Evolutionary conservation across 2,113 vertebrate genomes (phyloP).

Genomic region (Oxyruncus cristatus): DNA sequence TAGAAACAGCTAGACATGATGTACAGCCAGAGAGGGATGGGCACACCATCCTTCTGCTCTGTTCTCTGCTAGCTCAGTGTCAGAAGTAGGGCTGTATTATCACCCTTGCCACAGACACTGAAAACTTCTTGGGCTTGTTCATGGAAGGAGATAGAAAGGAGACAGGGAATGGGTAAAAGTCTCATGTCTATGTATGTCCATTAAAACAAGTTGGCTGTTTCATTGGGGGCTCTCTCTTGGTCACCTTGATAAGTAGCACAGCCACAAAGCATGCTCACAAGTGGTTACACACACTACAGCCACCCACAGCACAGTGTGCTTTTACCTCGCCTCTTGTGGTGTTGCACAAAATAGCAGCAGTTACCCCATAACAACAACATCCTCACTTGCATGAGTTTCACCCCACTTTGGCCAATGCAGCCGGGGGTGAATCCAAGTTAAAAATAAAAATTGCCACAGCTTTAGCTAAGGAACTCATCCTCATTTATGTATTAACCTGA

Average conservation of each 20-base stretch:
- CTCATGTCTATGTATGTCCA: too few relatives aligned
- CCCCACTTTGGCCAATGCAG: background rate
- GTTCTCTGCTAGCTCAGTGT: background rate
- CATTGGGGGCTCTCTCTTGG: background rate
- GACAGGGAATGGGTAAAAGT: background rate
- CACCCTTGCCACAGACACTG: fast-evolving
- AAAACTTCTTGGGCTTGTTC: background rate
- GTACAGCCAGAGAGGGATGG: background rate
- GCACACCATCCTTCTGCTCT: background rate
- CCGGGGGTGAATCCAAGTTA: background rate
- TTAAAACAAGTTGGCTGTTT: background rate
- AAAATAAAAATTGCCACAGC: background rate
- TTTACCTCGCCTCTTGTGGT: fast-evolving
- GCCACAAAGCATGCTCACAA: background rate
- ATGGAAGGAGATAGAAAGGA: background rate
- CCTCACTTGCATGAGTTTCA: background rate
- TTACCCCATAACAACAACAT: background rate
- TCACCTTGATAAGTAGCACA: background rate
- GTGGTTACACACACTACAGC: background rate
- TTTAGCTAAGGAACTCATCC: background rate
- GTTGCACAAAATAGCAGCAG: background rate
- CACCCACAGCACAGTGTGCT: background rate
- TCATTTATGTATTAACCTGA: background rate
- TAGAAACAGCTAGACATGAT: background rate
- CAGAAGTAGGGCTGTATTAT: background rate